Evolutionary conservation across 2,113 vertebrate species (phyloP).

Genomic region (Chamaetylas fuelleborni): DNA sequence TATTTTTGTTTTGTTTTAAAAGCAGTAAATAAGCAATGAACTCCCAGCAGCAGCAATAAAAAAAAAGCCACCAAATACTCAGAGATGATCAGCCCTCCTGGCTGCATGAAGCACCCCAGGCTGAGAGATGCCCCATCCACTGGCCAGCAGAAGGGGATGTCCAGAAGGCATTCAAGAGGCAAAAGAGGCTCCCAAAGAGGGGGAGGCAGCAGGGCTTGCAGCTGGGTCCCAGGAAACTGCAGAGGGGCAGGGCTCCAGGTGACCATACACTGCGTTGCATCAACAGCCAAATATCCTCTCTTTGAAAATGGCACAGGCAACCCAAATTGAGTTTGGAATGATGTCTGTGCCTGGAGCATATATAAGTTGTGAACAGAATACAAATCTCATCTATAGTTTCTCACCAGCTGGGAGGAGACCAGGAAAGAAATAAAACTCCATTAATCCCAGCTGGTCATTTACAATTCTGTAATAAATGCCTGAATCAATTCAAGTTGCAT

Average conservation of each 20-base stretch:
- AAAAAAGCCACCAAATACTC: neutral
- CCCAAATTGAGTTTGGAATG: neutral
- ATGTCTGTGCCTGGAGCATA: neutral
- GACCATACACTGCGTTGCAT: accelerated
- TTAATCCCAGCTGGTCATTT: neutral
- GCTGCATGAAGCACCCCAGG: neutral
- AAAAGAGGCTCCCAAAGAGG: neutral
- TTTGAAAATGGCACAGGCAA: neutral
- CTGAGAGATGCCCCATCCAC: neutral
- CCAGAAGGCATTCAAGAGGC: neutral
- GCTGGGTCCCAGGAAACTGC: neutral
- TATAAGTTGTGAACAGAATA: neutral
- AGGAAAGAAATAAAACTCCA: neutral
- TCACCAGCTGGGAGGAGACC: neutral
- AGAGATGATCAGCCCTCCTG: neutral
- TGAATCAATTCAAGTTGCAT: neutral
- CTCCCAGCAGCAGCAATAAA: neutral
- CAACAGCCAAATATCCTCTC: neutral
- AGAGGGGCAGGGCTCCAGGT: neutral
- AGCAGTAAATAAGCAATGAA: neutral
- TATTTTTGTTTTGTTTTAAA: neutral
- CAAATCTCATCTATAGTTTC: neutral
- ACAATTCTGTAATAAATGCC: neutral
- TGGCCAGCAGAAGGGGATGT: neutral
- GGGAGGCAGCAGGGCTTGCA: neutral